These are phyloP conservation scores for Calliopsis andreniformis DNA, from an alignment of 1,140 invertebrate genomes.

Conservation along the genomic window DNA sequence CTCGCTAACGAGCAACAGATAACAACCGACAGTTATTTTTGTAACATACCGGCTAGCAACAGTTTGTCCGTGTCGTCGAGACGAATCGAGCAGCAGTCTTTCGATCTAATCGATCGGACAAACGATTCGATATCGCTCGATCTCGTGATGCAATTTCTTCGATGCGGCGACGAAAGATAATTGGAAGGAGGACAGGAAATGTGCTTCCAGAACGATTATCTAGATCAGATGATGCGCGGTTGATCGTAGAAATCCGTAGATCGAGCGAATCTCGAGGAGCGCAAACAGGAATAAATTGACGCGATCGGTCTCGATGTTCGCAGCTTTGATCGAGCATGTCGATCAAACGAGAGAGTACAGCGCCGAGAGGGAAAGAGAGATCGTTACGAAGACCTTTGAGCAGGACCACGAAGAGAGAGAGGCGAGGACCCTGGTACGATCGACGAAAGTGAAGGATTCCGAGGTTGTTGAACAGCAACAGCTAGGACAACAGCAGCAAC, in stretches of 20 bases:
- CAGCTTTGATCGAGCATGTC: constrained; percentile 49
- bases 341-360: not conserved
- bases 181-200: no score
- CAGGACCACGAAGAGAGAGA: constrained; percentile 20
- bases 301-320: constrained; percentile 1
- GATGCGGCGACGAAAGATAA: no score
- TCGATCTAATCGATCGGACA: constrained; percentile 22
- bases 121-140: constrained; percentile 13
- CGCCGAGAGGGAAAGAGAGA: not conserved
- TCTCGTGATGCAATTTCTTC: no score
- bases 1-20: constrained; percentile 59
- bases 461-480: constrained; percentile 37
- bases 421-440: not conserved
- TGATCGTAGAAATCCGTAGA: no score
- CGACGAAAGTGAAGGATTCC: not conserved
- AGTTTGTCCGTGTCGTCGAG: constrained; percentile 59
- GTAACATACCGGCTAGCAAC: constrained; percentile 70
- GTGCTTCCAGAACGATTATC: no score
- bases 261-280: no score
- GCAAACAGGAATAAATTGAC: not conserved
- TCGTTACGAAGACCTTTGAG: constrained; percentile 1
- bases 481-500: constrained; percentile 40
- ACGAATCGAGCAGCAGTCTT: not conserved
- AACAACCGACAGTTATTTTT: constrained; percentile 69
- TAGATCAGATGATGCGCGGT: no score